Conservation (phyloP, 2,888 invertebrate species). For the Neoaliturus tenellus region DNA sequence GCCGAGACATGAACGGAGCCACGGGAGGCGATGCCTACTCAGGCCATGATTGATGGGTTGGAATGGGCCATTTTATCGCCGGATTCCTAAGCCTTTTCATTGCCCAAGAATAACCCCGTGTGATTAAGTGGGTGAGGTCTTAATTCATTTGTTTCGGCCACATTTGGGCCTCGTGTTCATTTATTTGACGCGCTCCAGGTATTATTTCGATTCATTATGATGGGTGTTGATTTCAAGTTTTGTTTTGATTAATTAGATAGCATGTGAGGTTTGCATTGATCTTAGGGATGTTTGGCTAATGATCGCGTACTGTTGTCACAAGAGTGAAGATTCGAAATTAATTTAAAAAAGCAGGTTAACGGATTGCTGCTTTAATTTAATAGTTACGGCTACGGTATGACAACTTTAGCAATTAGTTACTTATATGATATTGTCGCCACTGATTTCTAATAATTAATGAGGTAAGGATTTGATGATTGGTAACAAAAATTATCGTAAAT, state of each 20-base stretch:
- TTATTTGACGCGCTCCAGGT: conserved; percentile 39
- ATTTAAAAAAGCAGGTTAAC: too few species aligned
- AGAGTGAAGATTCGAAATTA: too few species aligned
- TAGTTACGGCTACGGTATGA: too few species aligned
- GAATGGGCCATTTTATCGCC: conserved; percentile 38
- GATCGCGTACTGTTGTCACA: too few species aligned
- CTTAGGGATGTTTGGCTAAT: too few species aligned
- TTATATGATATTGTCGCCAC: too few species aligned
- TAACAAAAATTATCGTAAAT: too few species aligned
- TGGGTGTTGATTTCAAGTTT: neutral
- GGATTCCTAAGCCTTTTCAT: conserved; percentile 47
- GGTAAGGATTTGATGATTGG: too few species aligned
- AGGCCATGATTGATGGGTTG: conserved; percentile 35
- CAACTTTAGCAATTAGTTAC: too few species aligned
- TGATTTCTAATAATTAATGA: too few species aligned
- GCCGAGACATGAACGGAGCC: neutral
- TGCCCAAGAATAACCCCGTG: conserved; percentile 37
- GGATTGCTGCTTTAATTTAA: too few species aligned
- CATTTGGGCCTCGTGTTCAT: conserved; percentile 10
- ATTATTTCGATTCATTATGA: conserved; percentile 10
- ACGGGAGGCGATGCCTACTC: neutral
- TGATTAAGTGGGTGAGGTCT: conserved; percentile 53
- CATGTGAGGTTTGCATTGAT: too few species aligned
- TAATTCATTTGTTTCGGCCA: conserved; percentile 47
- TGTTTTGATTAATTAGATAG: neutral